These are phyloP conservation scores for Anser brachyrhynchus DNA, from an alignment of 2,113 vertebrate species.

Conservation along the genomic window DNA sequence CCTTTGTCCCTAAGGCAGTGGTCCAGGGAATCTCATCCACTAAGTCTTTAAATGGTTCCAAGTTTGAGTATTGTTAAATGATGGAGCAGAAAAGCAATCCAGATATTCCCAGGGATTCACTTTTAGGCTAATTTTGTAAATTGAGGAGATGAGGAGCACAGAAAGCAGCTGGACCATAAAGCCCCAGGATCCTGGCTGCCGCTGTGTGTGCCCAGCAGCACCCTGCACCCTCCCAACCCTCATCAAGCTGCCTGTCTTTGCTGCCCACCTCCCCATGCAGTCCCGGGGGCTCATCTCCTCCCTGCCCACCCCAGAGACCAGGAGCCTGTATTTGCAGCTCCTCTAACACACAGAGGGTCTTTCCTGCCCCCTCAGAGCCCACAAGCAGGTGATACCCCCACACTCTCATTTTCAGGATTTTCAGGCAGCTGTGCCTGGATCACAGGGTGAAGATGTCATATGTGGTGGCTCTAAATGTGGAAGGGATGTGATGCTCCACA, in stretches of 20 bases:
- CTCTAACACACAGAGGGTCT: neutral
- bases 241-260: neutral
- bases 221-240: neutral
- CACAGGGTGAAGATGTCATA: neutral
- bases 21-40: too few relatives aligned
- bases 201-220: neutral
- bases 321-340: neutral
- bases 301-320: fast-evolving
- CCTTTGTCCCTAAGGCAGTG: too few relatives aligned
- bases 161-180: too few relatives aligned
- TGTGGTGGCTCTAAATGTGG: neutral
- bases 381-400: fast-evolving
- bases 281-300: neutral
- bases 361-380: neutral
- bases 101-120: too few relatives aligned
- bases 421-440: neutral
- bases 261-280: neutral
- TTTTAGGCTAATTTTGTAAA: too few relatives aligned
- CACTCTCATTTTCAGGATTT: neutral
- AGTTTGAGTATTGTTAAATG: too few relatives aligned
- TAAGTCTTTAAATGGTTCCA: too few relatives aligned
- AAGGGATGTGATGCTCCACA: neutral
- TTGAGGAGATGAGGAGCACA: too few relatives aligned
- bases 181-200: neutral
- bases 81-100: too few relatives aligned